A percentile compares a stretch with the other conserved stretches of the same genome.
These are phyloP conservation scores for Neodon shergylaensis DNA, from an alignment of 2,113 vertebrate species.

Conservation along the genomic window DNA sequence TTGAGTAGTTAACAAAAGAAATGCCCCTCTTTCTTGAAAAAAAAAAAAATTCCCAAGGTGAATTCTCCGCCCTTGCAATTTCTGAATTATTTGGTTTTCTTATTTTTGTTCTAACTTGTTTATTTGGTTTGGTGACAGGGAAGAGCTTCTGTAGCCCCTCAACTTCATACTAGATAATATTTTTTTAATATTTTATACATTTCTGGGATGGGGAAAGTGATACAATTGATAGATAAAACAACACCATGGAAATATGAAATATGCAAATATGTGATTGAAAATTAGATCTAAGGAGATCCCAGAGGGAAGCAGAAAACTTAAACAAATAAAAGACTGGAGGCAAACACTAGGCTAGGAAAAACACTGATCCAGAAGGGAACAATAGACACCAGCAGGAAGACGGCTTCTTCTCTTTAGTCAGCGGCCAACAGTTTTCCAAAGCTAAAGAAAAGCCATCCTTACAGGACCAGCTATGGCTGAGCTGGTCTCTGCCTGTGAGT, in stretches of 20 bases:
- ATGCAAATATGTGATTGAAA: neutral
- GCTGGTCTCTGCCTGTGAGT: accelerated
- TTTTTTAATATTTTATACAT: neutral
- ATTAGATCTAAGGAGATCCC: neutral
- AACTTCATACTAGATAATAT: neutral
- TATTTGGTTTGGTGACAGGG: neutral
- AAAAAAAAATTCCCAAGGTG: neutral
- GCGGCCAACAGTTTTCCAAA: neutral
- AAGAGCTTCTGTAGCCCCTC: neutral
- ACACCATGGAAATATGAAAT: neutral
- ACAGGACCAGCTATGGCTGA: neutral
- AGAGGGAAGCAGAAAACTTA: neutral
- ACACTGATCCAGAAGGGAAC: neutral
- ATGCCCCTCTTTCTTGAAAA: neutral
- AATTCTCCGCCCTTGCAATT: neutral
- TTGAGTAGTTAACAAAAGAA: neutral
- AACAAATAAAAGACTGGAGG: neutral
- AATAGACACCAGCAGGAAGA: neutral
- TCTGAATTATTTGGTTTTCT: constrained; percentile 1
- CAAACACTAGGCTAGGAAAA: neutral
- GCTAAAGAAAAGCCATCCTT: neutral
- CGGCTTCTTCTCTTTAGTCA: neutral
- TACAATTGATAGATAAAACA: neutral
- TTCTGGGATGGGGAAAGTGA: too few species aligned
- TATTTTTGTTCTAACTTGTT: neutral